Conservation (phyloP, 2,113 vertebrate species). For the crab-eating macaque (Macaca fascicularis) region DNA sequence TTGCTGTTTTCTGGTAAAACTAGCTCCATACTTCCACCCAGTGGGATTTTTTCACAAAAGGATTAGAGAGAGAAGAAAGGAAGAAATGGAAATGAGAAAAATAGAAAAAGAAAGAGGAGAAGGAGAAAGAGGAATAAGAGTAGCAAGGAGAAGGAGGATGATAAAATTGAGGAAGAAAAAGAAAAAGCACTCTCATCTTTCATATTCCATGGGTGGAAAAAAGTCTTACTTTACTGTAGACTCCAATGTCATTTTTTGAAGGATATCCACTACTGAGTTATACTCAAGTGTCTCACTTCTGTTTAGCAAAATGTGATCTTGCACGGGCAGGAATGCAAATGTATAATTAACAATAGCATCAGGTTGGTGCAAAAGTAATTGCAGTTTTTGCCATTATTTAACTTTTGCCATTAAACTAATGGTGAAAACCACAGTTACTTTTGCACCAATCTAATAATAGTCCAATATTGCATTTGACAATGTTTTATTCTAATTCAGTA, state of each 20-base stretch:
- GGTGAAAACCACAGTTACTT: too few relatives aligned
- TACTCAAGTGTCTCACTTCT: neutral
- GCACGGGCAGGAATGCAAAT: neutral
- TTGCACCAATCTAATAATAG: neutral
- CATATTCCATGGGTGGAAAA: neutral
- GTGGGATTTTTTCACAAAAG: constrained; percentile 65
- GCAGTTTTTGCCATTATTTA: too few relatives aligned
- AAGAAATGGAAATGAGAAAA: neutral
- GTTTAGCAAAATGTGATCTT: neutral
- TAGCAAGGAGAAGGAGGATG: too few relatives aligned
- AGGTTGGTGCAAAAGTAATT: too few relatives aligned
- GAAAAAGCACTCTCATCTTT: neutral
- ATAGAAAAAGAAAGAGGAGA: rapidly evolving
- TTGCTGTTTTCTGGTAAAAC: constrained; percentile 58
- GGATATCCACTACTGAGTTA: neutral
- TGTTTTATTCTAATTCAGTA: constrained; percentile 13
- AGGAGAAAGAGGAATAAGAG: neutral
- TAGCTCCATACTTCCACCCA: constrained; percentile 82
- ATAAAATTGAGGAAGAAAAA: neutral
- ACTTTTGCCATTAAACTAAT: too few relatives aligned
- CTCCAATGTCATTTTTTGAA: neutral
- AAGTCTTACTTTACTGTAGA: neutral
- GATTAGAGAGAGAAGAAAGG: neutral
- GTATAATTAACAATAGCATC: neutral
- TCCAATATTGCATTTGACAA: neutral